A percentile compares a stretch with the other conserved stretches of the same genome.
Evolutionary conservation across 2,113 vertebrate genomes (phyloP).

Genomic region (Equus quagga): DNA sequence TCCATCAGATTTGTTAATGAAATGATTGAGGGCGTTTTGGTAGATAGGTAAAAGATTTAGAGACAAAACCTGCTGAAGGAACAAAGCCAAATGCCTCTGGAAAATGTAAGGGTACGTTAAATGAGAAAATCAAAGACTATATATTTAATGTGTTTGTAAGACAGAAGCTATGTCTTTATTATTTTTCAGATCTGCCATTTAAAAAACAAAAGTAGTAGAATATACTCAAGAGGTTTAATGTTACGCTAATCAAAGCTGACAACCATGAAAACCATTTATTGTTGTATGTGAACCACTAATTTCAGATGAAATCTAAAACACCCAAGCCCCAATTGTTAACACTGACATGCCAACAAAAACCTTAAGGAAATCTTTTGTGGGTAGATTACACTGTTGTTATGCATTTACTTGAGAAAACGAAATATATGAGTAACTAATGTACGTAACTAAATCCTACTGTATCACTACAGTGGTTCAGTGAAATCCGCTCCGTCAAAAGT

Average conservation of each 20-base stretch:
- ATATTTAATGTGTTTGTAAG: constrained; percentile 10
- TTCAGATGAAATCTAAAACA: constrained; percentile 86
- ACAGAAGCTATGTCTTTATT: constrained; percentile 49
- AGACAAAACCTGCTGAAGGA: neutral
- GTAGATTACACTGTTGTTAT: constrained; percentile 74
- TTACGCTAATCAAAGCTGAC: constrained; percentile 85
- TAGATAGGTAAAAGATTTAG: neutral
- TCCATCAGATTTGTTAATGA: neutral
- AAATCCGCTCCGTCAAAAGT: constrained; percentile 77
- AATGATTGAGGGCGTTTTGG: neutral
- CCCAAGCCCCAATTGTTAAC: constrained; percentile 79
- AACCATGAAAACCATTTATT: constrained; percentile 84
- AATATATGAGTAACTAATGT: constrained; percentile 64
- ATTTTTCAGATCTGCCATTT: constrained; percentile 67
- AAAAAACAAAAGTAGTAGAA: constrained; percentile 77
- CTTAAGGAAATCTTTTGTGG: constrained; percentile 75
- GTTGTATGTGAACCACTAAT: constrained; percentile 85
- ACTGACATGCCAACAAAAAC: constrained; percentile 77
- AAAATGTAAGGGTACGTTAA: constrained; percentile 38
- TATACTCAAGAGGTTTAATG: constrained; percentile 76
- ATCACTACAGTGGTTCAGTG: constrained; percentile 77
- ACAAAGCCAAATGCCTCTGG: constrained; percentile 41
- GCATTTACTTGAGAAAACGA: constrained; percentile 83
- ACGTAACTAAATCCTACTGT: constrained; percentile 81
- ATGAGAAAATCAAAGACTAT: neutral